Evolutionary conservation across 2,888 invertebrate species (phyloP).

Genomic region (Clistopyga incitator): DNA sequence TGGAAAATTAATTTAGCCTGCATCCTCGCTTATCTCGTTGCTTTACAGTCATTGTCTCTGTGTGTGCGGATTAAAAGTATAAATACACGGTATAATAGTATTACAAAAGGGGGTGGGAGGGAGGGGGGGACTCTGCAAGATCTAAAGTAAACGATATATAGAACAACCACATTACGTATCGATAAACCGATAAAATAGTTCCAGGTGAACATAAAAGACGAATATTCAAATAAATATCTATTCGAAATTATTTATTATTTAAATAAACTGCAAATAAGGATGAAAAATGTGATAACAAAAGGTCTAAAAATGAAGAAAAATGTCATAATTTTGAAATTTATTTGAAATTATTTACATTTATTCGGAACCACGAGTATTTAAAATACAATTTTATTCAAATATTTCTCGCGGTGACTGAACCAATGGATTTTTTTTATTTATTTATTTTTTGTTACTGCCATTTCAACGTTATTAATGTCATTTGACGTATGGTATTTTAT

Average conservation of each 20-base stretch:
- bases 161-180: constrained; percentile 5
- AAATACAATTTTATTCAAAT: no score
- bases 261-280: no score
- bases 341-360: no score
- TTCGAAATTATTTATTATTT: not conserved
- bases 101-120: not conserved
- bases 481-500: not conserved
- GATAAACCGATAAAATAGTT: constrained; percentile 49
- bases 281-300: no score
- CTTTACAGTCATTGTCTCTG: constrained; percentile 25
- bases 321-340: no score
- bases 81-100: constrained; percentile 15
- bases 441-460: no score
- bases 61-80: constrained; percentile 6
- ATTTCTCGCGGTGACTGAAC: no score
- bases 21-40: constrained; percentile 65
- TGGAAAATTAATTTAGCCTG: constrained; percentile 77
- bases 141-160: constrained; percentile 31
- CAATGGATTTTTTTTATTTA: no score
- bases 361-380: no score
- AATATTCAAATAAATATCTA: not conserved
- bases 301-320: no score
- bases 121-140: not conserved
- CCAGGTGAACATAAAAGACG: not conserved
- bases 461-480: not conserved